These are phyloP conservation scores for Nasonia oneida DNA, from an alignment of 2,888 invertebrate species.

Conservation along the genomic window DNA sequence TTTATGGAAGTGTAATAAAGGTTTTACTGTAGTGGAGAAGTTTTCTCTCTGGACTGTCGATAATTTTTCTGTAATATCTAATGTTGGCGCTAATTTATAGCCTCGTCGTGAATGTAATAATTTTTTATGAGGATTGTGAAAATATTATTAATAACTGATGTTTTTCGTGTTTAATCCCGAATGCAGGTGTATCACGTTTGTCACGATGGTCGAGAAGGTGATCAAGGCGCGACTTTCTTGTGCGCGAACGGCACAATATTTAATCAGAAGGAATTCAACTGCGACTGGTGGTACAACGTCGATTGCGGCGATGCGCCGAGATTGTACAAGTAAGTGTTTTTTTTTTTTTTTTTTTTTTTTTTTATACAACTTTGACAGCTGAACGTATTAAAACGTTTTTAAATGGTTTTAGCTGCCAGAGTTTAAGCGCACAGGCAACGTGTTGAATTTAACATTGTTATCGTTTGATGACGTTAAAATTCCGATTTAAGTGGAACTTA, in stretches of 20 bases:
- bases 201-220: conserved; percentile 91
- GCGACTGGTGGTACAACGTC: conserved; percentile 96
- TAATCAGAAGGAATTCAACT: conserved; percentile 91
- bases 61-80: too few species aligned
- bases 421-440: too few species aligned
- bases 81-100: too few species aligned
- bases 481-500: too few species aligned
- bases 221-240: conserved; percentile 90
- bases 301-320: conserved; percentile 88
- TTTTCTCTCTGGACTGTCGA: neutral
- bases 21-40: neutral
- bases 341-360: too few species aligned
- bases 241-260: conserved; percentile 93
- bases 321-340: conserved; percentile 85
- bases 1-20: neutral
- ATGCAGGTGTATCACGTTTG: conserved; percentile 91
- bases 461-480: too few species aligned
- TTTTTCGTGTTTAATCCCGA: conserved; percentile 16
- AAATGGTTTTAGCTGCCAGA: too few species aligned
- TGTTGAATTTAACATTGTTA: too few species aligned
- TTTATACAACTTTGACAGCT: too few species aligned
- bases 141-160: neutral
- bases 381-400: too few species aligned
- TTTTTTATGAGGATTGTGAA: too few species aligned
- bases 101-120: too few species aligned